Evolutionary conservation across 2,888 invertebrate species (phyloP), one percentile per base, ranked within the genome.

Genomic region (Gastrophysa polygoni): DNA sequence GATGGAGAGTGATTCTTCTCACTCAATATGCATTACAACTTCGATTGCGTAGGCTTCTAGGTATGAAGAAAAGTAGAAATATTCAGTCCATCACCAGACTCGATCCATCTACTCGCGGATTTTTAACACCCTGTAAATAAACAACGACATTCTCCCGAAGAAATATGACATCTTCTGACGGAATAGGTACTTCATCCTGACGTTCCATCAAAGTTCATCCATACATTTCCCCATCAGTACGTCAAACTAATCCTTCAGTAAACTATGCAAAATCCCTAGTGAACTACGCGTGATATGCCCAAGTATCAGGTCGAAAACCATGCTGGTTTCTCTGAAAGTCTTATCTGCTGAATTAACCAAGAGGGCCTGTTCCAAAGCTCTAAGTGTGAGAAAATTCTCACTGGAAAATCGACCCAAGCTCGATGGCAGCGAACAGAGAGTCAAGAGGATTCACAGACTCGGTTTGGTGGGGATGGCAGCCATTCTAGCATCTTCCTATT

Each of bases 401-500:
- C 32, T 38, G 11, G 29, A 57, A 20, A 64, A 48, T 32, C 44
- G 47, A 10, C 50, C 57, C 7, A 59, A n/a, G n/a, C n/a, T n/a
- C n/a, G n/a, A n/a, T n/a, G n/a, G n/a, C n/a, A n/a, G 14, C 8
- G 52, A 55, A 10, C 32, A 17, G 11, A 60, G 49, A 57, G 17
- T 49, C 0, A 38, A 11, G 21, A 47, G 59, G 46, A 57, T 60
- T n/a, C 51, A 48, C 10, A 20, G 51, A 6, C 10, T 59, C 1
- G 63, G 60, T n/a, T 11, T 59, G n/a, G 63, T 46, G 18, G 60
- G 60, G 29, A 50, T 64, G 3, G 47, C 51, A 52, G 38, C 61
- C 8, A 47, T 61, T 28, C 18, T 63, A 20, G n/a, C 63, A 14
- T 20, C 60, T 1, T 48, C 56, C 1, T 63, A 66, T 51, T 24